phyloP scores from a whole-genome alignment of 2,888 invertebrate genomes.

The Ormyrus pomaceus region DNA sequence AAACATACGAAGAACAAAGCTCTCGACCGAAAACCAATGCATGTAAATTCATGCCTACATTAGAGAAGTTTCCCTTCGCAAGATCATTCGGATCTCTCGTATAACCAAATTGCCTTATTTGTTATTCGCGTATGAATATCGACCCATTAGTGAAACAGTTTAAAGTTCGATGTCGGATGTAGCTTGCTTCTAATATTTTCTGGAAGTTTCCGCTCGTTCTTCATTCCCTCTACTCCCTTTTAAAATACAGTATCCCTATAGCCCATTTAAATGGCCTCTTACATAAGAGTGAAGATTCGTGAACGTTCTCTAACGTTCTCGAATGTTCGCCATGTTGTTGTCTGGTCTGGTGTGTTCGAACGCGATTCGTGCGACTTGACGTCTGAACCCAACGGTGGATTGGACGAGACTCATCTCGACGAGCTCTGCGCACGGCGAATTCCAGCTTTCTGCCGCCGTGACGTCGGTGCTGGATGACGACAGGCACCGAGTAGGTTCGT shows the following conservation, averaged over 20 bases:
- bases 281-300: not conserved
- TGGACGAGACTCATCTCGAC: not conserved
- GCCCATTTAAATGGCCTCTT: not conserved
- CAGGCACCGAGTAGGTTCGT: no score
- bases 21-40: no score
- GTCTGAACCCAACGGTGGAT: not conserved
- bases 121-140: no score
- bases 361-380: not conserved
- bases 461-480: no score
- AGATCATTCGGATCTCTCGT: no score
- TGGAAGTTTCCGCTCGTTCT: not conserved
- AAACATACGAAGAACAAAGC: no score
- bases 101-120: no score
- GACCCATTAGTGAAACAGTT: no score
- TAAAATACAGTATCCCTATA: not conserved
- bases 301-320: constrained; percentile 1
- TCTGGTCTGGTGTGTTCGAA: not conserved
- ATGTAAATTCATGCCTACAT: not conserved
- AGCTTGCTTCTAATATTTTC: not conserved
- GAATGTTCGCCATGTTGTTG: not conserved
- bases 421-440: not conserved
- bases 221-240: not conserved
- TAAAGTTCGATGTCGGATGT: no score
- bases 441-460: no score
- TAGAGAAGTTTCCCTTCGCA: no score